Evolutionary conservation across 2,797 vertebrate species (phyloP), one percentile per base, ranked within the genome.

Genomic region (Vipera ursinii): DNA sequence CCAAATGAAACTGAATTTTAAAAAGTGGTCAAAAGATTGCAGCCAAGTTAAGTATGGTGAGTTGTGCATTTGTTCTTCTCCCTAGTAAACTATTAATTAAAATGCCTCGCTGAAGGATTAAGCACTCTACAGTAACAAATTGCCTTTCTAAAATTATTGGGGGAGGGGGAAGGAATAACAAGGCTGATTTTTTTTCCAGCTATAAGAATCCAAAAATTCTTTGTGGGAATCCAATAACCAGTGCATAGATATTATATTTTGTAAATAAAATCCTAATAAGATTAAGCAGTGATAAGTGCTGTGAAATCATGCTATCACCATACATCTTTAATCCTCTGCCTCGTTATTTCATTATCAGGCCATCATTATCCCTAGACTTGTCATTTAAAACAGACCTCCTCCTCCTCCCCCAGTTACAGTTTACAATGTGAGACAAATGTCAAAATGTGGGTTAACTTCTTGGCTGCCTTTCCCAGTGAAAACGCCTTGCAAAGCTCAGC

Each of bases 11-110:
- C 10, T 5, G 28, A n/a, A 57, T 28, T n/a, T 38, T 13, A 90
- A 6, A 86, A n/a, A 53, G 17, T 59, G 51, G n/a, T 78, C 13
- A 44, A 13, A 56, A 56, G 9, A 28, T 59, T 88, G 51, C 91
- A 48, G 26, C 60, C 55, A 96, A 94, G 90, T 51, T 53, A 90
- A 92, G 88, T 88, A 94, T 86, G 93, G 44, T 44, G 92, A 91
- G 85, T 56, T 91, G 86, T 61, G 92, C 73, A 94, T 94, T 90
- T 86, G 86, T 15, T 60, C 90, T 17, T 89, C 60, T 89, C 91
- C 85, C 91, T 73, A 4, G 38, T 82, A 82, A 82, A 48, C 20
- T 10, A 24, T 95, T 20, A 0, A 57, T 60, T 65, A 86, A 90
- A 0, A 0, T 90, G 89, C 93, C 82, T 96, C 90, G 61, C 55